These are phyloP conservation scores for Eledona agricola DNA, from an alignment of 2,888 invertebrate species.

Conservation along the genomic window DNA sequence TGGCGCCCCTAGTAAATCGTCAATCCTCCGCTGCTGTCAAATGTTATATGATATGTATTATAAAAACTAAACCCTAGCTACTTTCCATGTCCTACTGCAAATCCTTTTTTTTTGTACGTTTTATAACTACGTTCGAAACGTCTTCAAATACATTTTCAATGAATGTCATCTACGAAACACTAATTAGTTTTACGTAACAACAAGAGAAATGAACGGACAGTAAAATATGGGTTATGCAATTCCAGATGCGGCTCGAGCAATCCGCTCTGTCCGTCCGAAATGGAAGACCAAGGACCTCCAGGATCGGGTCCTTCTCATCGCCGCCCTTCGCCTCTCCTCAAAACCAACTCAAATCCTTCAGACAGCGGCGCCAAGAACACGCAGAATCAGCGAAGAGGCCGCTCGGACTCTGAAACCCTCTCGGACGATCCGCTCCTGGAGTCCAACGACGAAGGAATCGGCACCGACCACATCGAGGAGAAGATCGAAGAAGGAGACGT, in stretches of 20 bases:
- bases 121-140: too few species aligned
- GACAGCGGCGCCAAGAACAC: slow-evolving; percentile 48
- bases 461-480: slow-evolving; percentile 75
- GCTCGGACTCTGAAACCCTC: slow-evolving; percentile 78
- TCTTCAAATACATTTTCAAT: too few species aligned
- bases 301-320: slow-evolving; percentile 60
- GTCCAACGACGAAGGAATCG: slow-evolving; percentile 81
- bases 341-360: slow-evolving; percentile 62
- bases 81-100: too few species aligned
- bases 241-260: slow-evolving; percentile 81
- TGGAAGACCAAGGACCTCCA: slow-evolving; percentile 75
- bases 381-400: slow-evolving; percentile 67
- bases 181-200: too few species aligned
- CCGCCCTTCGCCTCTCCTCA: slow-evolving; percentile 70
- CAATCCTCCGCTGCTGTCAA: too few species aligned
- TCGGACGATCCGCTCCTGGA: slow-evolving; percentile 77
- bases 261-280: slow-evolving; percentile 78
- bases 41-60: too few species aligned
- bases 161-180: too few species aligned
- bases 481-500: slow-evolving; percentile 75
- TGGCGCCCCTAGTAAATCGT: too few species aligned
- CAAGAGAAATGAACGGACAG: too few species aligned
- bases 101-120: too few species aligned
- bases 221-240: too few species aligned
- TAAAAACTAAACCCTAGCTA: too few species aligned